Percentiles rank a stretch among this genome's conserved stretches.
These are phyloP conservation scores for Agriopis marginaria DNA, from an alignment of 2,888 invertebrate species.

Conservation along the genomic window DNA sequence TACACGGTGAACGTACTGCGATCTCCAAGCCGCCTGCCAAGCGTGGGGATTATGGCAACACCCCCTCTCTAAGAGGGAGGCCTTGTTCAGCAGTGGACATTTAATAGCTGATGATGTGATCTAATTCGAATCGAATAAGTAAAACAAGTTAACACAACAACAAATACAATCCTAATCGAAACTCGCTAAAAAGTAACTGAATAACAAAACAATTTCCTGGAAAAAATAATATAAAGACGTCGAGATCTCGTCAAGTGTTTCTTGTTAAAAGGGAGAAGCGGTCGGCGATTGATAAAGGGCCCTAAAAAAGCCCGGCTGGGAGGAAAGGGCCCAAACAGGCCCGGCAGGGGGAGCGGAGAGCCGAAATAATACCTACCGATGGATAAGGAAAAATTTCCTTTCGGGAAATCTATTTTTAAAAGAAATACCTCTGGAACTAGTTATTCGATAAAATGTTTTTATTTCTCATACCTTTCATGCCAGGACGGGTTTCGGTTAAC, in stretches of 20 bases:
- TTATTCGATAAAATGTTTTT: constrained; percentile 10
- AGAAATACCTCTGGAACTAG: constrained; percentile 22
- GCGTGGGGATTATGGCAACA: no score
- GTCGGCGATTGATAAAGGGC: constrained; percentile 70
- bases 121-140: background rate
- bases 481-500: background rate
- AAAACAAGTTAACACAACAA: background rate
- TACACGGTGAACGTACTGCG: no score
- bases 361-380: constrained; percentile 27
- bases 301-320: constrained; percentile 49
- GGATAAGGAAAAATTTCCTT: constrained; percentile 39
- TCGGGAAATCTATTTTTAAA: constrained; percentile 35
- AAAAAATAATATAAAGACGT: constrained; percentile 37
- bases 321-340: background rate
- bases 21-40: no score
- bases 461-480: constrained; percentile 16
- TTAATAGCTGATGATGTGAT: no score
- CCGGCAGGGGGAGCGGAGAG: background rate
- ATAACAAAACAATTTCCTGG: constrained; percentile 38
- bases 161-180: constrained; percentile 5
- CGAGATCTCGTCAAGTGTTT: constrained; percentile 56
- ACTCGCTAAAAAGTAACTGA: constrained; percentile 29
- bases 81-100: no score
- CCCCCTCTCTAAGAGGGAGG: no score
- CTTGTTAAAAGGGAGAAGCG: constrained; percentile 63